phyloP scores from a whole-genome alignment of 2,797 vertebrate genomes.

The Staurois parvus region DNA sequence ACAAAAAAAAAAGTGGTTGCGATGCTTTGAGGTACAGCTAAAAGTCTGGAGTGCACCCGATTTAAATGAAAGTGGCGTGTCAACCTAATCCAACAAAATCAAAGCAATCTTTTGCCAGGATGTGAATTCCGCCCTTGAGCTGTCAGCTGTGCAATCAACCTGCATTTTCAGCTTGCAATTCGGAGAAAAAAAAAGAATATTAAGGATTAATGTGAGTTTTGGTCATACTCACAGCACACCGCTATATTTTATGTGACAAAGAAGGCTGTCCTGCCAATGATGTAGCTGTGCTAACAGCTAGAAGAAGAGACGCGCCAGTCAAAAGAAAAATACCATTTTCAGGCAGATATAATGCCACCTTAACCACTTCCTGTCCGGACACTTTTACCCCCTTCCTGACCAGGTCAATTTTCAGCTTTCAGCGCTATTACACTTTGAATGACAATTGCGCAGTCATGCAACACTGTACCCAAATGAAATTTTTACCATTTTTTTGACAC shows the following conservation, averaged over 20 bases:
- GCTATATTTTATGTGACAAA: slow-evolving; percentile 41
- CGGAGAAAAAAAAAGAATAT: slow-evolving; percentile 40
- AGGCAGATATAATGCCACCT: not conserved
- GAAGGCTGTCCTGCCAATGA: not conserved
- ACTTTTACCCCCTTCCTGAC: too few relatives aligned
- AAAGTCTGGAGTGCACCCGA: slow-evolving; percentile 40
- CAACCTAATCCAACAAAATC: slow-evolving; percentile 50
- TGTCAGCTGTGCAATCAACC: slow-evolving; percentile 57
- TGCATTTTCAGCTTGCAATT: slow-evolving; percentile 45
- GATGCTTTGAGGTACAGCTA: slow-evolving; percentile 41
- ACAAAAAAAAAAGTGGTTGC: slow-evolving; percentile 10
- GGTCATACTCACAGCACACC: not conserved
- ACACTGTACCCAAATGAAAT: too few relatives aligned
- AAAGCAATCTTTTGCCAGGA: slow-evolving; percentile 51
- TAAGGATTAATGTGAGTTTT: slow-evolving; percentile 37
- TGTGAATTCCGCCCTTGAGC: slow-evolving; percentile 52
- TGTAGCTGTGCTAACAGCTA: not conserved
- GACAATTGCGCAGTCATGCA: too few relatives aligned
- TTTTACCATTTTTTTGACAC: too few relatives aligned
- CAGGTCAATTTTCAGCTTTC: too few relatives aligned
- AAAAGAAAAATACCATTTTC: not conserved
- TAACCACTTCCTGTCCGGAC: too few relatives aligned
- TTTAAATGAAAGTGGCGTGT: slow-evolving; percentile 54
- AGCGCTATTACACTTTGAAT: too few relatives aligned
- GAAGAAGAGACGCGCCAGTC: too few relatives aligned